Percentiles rank a stretch among this genome's conserved stretches.
These are phyloP conservation scores for Limnephilus marmoratus DNA, from an alignment of 2,888 invertebrate species.

Conservation along the genomic window DNA sequence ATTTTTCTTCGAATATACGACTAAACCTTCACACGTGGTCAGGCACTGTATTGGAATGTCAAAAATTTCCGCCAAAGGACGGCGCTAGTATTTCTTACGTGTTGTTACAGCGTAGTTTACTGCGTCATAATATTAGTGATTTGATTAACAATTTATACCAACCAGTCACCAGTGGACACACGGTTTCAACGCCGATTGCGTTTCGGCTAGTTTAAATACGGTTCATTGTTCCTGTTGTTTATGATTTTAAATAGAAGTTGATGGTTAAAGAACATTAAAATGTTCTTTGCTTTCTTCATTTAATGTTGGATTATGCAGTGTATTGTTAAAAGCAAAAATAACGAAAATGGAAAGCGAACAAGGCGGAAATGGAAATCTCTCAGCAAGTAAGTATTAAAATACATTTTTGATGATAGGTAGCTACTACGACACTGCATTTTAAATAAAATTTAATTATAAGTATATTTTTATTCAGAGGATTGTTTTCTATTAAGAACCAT, in stretches of 20 bases:
- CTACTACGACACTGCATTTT: not conserved
- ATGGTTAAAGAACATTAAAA: not conserved
- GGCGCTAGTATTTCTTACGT: constrained; percentile 45
- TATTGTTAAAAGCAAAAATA: constrained; percentile 50
- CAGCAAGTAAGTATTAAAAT: constrained; percentile 53
- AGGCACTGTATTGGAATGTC: constrained; percentile 55
- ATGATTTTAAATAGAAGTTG: not conserved
- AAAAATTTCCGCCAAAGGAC: constrained; percentile 60
- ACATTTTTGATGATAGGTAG: not conserved
- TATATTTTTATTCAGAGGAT: not conserved
- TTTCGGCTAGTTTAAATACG: constrained; percentile 10
- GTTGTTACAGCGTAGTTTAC: constrained; percentile 39
- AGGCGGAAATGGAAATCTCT: constrained; percentile 61
- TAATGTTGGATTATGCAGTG: constrained; percentile 52
- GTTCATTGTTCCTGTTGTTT: not conserved
- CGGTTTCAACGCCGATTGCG: not conserved
- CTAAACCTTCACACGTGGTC: constrained; percentile 58
- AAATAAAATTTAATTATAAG: too few species aligned
- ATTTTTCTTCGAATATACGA: constrained; percentile 50
- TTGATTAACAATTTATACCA: constrained; percentile 20
- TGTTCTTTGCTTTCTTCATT: not conserved
- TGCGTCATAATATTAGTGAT: constrained; percentile 49
- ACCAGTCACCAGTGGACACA: not conserved
- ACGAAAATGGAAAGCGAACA: constrained; percentile 64
- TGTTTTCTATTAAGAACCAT: not conserved